These are phyloP conservation scores for Speoplatyrhinus poulsoni DNA, from an alignment of 2,113 vertebrate species.

Conservation along the genomic window DNA sequence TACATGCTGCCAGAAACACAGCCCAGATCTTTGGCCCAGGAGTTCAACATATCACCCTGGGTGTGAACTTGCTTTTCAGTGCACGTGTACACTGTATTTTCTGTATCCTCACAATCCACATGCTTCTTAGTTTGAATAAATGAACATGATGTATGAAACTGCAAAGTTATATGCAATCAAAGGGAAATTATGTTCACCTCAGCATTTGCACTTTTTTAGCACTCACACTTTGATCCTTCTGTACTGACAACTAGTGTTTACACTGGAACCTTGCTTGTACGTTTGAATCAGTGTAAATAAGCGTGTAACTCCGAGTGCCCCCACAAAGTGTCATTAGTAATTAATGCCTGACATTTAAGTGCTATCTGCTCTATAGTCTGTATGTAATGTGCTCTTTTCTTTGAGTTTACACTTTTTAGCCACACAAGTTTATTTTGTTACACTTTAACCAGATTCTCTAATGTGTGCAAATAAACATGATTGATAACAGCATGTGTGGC, in stretches of 20 bases:
- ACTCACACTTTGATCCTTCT: constrained; percentile 40
- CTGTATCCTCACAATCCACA: background rate
- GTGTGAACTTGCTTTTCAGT: no score
- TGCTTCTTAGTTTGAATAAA: background rate
- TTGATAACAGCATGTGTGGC: background rate
- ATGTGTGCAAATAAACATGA: background rate
- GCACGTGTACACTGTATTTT: background rate
- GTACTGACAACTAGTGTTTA: constrained; percentile 15
- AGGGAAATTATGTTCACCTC: background rate
- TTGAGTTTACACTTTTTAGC: constrained; percentile 19
- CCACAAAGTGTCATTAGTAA: constrained; percentile 44
- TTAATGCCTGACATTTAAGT: constrained; percentile 39
- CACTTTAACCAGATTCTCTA: constrained; percentile 1
- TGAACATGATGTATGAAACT: background rate
- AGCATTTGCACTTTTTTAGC: background rate
- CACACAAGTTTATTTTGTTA: background rate
- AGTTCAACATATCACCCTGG: no score
- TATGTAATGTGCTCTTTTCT: constrained; percentile 34
- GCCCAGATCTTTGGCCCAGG: no score
- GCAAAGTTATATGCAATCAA: background rate
- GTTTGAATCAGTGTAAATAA: constrained; percentile 33
- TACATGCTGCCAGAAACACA: no score
- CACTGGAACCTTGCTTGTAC: constrained; percentile 25
- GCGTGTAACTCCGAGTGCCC: constrained; percentile 45
- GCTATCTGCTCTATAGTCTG: constrained; percentile 24